Evolutionary conservation across 1,140 invertebrate genomes (phyloP), one percentile per base, ranked within the genome.

Genomic region (Drosophila rhopaloa): DNA sequence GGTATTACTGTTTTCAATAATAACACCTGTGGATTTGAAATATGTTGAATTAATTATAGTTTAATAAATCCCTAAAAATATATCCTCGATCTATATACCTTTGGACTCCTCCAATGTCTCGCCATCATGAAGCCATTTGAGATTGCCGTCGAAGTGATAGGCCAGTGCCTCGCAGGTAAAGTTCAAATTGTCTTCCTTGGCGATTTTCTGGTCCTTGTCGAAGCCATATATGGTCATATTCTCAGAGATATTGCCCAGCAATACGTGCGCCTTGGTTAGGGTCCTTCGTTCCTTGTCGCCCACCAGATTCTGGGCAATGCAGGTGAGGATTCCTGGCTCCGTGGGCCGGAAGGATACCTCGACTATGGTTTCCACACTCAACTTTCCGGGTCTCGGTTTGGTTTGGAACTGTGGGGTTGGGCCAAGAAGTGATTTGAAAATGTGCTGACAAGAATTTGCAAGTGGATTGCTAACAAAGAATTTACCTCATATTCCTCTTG

Each of bases 151-250:
- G 40, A 93, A 95, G 75, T 94, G 93, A 43, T 94, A 94, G 27
- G 93, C 86, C 2, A 94, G 93, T 4, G 93, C 94, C 5, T 92
- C 93, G 78, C 95, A 95, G 7, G 90, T 93, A 2, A 95, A 54
- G 27, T 76, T 90, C 4, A 94, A 47, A 47, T 93, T 73, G 65
- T 95, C 95, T 1, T 93, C 94, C 29, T 81, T 90, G 1, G 94
- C 93, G 10, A 95, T 90, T 41, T 90, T 67, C 5, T 86, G 76
- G n/a, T 80, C 47, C 29, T 73, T 56, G 37, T 85, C 63, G 54
- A 88, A 44, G 7, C 89, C 83, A 32, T 73, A 76, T 32, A 86
- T 80, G 11, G 74, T 81, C 48, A 91, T 88, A 32, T 86, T 89
- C 19, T 89, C 78, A 7, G 83, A 59, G 44, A 92, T 83, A 35